Evolutionary conservation across 2,888 invertebrate genomes (phyloP), one percentile per base, ranked within the genome.

Genomic region (Cephus pulcher): DNA sequence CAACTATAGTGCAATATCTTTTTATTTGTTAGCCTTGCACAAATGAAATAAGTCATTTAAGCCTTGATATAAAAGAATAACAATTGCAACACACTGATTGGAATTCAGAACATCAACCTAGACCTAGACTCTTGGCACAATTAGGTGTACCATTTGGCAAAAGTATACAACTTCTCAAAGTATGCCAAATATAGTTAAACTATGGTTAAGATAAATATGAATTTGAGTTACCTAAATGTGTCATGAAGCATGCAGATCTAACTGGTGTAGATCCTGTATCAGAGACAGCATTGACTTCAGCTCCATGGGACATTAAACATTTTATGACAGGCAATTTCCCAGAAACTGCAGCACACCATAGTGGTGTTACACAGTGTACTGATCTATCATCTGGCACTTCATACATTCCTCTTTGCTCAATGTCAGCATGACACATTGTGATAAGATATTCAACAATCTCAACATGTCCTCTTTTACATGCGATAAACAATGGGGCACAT

Each of bases 311-410:
- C 33, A 97, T 94, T 78, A 98, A 93, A 90, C 95, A 95, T 89
- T 95, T 95, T 76, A 98, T 95, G 83, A 97, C 95, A 71, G 93
- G 93, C 23, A 97, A 91, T 84, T 95, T 95, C 23, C 97, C 97
- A 11, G 96, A 95, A 1, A 98, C 98, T 4, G 97, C 96, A 2
- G 98, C 97, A 92, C 96, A 96, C 98, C 98, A 98, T 80, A 98
- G 93, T 37, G 98, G 97, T 23, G 97, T 97, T 3, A 97, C 98
- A 87, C 94, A 94, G 92, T 98, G 98, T 83, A 94, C 94, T 56
- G 95, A 94, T 86, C 94, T 94, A 90, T 97, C 98, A 91, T 97
- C 96, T 12, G 95, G 95, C 74, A 96, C 96, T 93, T 97, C 96
- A 91, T 96, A 97, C 81, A 95, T 93, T 69, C 98, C 98, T 86